These are phyloP conservation scores for Trichonephila clavipes DNA, from an alignment of 1,140 invertebrate species.

Conservation along the genomic window DNA sequence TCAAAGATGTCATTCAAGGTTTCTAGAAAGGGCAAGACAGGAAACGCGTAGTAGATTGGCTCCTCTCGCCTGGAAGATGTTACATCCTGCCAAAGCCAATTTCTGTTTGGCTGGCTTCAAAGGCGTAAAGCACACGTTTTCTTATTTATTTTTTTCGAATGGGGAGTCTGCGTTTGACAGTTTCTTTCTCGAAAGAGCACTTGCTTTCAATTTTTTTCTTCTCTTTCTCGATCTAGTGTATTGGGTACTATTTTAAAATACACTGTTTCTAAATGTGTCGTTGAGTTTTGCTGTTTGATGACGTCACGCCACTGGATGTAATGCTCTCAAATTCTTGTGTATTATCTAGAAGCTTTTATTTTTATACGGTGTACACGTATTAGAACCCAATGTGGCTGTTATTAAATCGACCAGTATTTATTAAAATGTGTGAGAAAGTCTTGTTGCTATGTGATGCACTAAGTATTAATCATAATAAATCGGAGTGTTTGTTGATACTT, in stretches of 20 bases:
- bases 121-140: background rate
- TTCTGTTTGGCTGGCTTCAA: constrained; percentile 12
- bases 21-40: background rate
- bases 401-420: too few species aligned
- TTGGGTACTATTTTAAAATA: background rate
- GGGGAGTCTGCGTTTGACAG: background rate
- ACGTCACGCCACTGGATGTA: background rate
- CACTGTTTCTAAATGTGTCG: background rate
- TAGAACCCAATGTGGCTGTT: too few species aligned
- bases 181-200: background rate
- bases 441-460: too few species aligned
- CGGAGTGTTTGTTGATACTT: too few species aligned
- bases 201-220: background rate
- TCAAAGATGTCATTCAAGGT: background rate
- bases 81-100: constrained; percentile 35
- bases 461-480: too few species aligned
- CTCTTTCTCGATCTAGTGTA: background rate
- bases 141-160: background rate
- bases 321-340: background rate
- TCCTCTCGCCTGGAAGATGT: background rate
- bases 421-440: too few species aligned
- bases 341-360: too few species aligned
- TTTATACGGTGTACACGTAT: too few species aligned
- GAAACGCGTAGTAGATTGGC: background rate
- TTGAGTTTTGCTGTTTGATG: background rate